Evolutionary conservation across 2,797 vertebrate genomes (phyloP), one percentile per base, ranked within the genome.

Genomic region (Lagocephalus sceleratus): DNA sequence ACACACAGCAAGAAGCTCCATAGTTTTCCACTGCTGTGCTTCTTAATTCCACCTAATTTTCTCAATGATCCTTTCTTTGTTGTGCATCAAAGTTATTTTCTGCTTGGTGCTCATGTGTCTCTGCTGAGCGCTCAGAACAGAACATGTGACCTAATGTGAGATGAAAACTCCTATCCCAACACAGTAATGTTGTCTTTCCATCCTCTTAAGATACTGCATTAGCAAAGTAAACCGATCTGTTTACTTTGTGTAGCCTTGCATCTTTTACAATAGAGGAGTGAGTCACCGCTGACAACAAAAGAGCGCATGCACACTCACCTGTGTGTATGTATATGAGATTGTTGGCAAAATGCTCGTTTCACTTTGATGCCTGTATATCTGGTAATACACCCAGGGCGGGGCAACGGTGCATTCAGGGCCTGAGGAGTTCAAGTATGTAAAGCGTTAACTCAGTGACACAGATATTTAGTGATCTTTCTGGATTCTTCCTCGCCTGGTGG

Each of bases 211-310:
- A 40, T 16, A 6, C 1, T 20, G 42, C 9, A 20, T 44, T 42
- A 75, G 58, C 63, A 76, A 72, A 71, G 70, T 35, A 12, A 35
- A 35, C 12, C 14, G 32, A 35, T 12, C 32, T 35, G 32, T 10
- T 35, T 35, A 35, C 32, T 35, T 35, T 59, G 56, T 74, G 68
- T 65, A 55, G 64, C 75, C 68, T 45, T 11, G 20, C 66, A 75
- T 73, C 57, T 62, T 54, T 72, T 57, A 73, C 60, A 76, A 66
- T 60, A 41, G 59, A 47, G 60, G 56, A 61, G 59, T 83, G 75
- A 85, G 62, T 85, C 81, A 78, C 46, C 1, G 2, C 38, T 16
- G 23, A 21, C 52, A 54, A 54, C 66, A 66, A 77, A 78, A 67
- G 62, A 50, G 54, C 41, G 11, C 61, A 29, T 38, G 16, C 57